Percentiles rank a stretch among this genome's conserved stretches.
Conservation (phyloP, 2,113 vertebrate species). For the Heterotilapia buettikoferi region DNA sequence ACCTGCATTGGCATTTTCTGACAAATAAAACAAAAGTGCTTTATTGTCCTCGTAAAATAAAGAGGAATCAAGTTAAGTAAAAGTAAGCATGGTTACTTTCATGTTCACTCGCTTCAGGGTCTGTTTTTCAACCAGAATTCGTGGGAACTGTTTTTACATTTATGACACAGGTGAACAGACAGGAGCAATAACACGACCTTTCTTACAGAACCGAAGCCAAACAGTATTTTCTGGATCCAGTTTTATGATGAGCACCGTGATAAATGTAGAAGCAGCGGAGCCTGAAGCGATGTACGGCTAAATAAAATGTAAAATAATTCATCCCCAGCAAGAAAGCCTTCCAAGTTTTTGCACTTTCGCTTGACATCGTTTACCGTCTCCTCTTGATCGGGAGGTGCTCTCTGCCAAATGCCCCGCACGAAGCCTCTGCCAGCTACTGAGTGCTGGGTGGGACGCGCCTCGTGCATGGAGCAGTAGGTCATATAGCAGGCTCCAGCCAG, state of each 20-base stretch:
- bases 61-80: neutral
- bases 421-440: conserved; percentile 7
- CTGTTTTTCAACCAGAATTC: neutral
- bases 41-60: neutral
- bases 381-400: neutral
- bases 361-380: neutral
- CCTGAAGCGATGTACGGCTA: neutral
- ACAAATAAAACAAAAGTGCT: neutral
- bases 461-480: conserved; percentile 20
- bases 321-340: neutral
- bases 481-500: conserved; percentile 21
- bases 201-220: neutral
- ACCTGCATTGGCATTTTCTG: neutral
- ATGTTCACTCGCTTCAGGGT: neutral
- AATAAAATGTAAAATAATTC: neutral
- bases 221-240: neutral
- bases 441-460: conserved; percentile 1
- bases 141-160: neutral
- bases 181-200: neutral
- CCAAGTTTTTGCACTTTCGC: neutral
- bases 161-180: neutral
- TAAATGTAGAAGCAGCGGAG: neutral
- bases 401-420: neutral
- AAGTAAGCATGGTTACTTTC: neutral
- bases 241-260: neutral